Base-by-base conservation (phyloP, 2,888 invertebrate species). In the Sialis fuliginosa region DNA sequence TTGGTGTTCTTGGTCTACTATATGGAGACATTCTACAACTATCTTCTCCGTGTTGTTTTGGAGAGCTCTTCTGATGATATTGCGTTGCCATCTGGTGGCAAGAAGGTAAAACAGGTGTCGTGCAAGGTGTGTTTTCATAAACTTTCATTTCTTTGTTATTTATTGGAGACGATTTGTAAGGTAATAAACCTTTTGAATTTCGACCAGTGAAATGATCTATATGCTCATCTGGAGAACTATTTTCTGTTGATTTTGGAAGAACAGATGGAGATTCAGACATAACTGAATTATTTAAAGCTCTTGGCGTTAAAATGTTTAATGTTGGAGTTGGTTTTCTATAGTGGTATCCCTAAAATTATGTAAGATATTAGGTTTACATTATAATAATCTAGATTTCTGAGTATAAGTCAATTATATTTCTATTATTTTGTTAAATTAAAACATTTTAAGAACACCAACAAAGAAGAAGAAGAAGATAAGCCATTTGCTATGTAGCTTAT, bases 281-380 rank as follows among this genome's bases (percentile, higher is more conserved):
- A 10, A 45, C 35, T 5, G 45, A 32, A 31, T 13, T 45, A 22
- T 45, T 45, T 31, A 45, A 39, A 31, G 34, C 45, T 39, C 39
- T 45, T 9, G 45, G 45, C 7, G 39, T 40, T 45, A 45, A 40
- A n/a, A 45, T 45, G 33, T 45, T 44, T n/a, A 44, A 35, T 7
- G 44, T 8, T 6, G 31, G 13, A 22, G 12, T 22, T n/a, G 10
- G 13, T 35, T 45, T 45, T 31, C 22, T 39, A 10, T 45, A 45
- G 10, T 39, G 12, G 22, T 39, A 45, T 22, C 7, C 32, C 45
- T 45, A 32, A n/a, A 22, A 22, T 22, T 2, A 22, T 22, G 4
- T 22, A 22, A 22, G 4, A 22, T 22, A 22, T 22, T 22, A 22
- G 22, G 22, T 22, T 22, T 22, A 22, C 22, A 22, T 22, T 22